Evolutionary conservation across 2,797 vertebrate genomes (phyloP), one percentile per base, ranked within the genome.

Genomic region (Acropternis orthonyx): DNA sequence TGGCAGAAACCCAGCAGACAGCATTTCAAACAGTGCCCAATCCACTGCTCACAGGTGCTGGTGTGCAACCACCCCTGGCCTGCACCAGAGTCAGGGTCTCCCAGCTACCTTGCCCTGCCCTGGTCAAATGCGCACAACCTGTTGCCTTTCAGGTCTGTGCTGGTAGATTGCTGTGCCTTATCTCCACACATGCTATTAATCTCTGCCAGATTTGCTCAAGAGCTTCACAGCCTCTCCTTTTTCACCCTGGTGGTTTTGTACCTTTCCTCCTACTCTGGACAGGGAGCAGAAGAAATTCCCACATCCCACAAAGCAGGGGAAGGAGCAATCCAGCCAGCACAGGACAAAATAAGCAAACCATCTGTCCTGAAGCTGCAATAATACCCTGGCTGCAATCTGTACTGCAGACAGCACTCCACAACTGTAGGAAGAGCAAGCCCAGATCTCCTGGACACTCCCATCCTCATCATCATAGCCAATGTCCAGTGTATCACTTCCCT

Each of bases 371-470:
- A 89, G 10, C 17, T 28, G 74, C 1, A 1, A 7, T 32, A 32
- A 58, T 34, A 59, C 28, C 21, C 41, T 82, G 49, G 16, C 51
- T 76, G 74, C 51, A 55, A 61, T 27, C 20, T 10, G 1, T 30
- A 54, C 34, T 3, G 2, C 18, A 54, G 71, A 14, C 1, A 2
- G 28, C 21, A 71, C 10, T 18, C 22, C 0, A 0, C 36, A 62
- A 16, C 24, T 54, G 24, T 14, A 46, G 52, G 30, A 93, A 77
- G 32, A 51, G 20, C 13, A 14, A 80, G 22, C 4, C 39, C 43
- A 61, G 34, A 34, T 21, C 55, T 91, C 30, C 63, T 20, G 44
- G 34, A 28, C 12, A 12, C n/a, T 69, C 30, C 12, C 36, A 37
- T 2, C 6, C 46, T 37, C 41, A 37, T 11, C 23, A 81, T 58